These are phyloP conservation scores for Gymnoscopelus braueri DNA, from an alignment of 2,797 vertebrate species.

Conservation along the genomic window DNA sequence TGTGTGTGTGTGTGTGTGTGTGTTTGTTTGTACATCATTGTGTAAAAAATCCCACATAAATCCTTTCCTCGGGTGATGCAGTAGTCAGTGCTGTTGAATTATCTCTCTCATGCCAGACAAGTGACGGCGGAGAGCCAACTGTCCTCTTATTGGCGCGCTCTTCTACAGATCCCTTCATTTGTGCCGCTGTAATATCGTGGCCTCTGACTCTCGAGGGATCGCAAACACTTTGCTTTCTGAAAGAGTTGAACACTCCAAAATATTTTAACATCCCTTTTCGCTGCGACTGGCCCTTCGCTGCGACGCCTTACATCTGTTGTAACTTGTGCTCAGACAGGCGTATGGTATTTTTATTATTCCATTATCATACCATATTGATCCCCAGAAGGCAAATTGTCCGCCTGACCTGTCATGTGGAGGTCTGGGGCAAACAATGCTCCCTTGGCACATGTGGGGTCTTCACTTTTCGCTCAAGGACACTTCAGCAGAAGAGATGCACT, in stretches of 20 bases:
- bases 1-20: not conserved
- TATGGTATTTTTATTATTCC: too few species aligned
- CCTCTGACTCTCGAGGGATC: not conserved
- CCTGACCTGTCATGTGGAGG: too few species aligned
- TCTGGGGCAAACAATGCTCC: too few species aligned
- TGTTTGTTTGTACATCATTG: not conserved
- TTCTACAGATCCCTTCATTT: not conserved
- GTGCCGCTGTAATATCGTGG: not conserved
- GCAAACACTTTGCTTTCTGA: not conserved
- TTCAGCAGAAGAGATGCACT: too few species aligned
- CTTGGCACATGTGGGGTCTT: too few species aligned
- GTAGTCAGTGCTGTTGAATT: slow-evolving; percentile 11
- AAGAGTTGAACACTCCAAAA: not conserved
- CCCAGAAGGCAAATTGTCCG: too few species aligned
- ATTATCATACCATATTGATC: too few species aligned
- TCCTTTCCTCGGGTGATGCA: slow-evolving; percentile 16
- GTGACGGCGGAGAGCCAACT: slow-evolving; percentile 11
- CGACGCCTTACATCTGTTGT: too few species aligned
- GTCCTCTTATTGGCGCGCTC: not conserved
- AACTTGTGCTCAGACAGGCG: too few species aligned
- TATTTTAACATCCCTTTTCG: not conserved
- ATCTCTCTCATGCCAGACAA: slow-evolving; percentile 33
- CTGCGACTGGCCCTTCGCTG: not conserved
- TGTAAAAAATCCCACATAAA: slow-evolving; percentile 22
- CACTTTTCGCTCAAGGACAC: too few species aligned